phyloP scores from a whole-genome alignment of 2,888 invertebrate species.

The Hesperia comma region DNA sequence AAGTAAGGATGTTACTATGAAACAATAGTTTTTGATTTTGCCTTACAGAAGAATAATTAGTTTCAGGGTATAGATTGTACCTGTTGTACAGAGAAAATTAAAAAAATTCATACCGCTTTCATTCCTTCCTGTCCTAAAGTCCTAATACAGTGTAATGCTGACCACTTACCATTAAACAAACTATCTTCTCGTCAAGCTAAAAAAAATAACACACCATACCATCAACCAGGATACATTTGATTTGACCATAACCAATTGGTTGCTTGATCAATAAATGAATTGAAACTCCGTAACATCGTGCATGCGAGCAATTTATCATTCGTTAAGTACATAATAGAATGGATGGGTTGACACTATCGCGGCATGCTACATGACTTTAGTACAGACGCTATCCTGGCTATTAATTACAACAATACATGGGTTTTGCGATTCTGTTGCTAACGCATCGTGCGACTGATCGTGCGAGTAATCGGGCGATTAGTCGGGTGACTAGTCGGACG shows the following conservation, averaged over 20 bases:
- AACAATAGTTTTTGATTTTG: no score
- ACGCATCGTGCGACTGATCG: constrained; percentile 41
- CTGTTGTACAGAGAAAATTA: no score
- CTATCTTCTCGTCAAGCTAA: neutral
- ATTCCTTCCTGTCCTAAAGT: no score
- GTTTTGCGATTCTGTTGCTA: constrained; percentile 24
- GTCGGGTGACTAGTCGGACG: no score
- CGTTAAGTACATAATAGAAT: constrained; percentile 29
- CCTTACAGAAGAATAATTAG: no score
- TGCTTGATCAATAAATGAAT: constrained; percentile 3
- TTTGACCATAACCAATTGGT: neutral
- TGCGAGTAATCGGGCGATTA: no score
- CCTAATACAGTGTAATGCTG: no score
- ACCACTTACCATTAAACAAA: no score
- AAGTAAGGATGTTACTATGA: no score
- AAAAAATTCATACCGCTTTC: no score
- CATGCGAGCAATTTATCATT: constrained; percentile 30
- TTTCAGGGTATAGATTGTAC: no score
- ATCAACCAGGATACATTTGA: constrained; percentile 2
- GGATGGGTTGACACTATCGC: constrained; percentile 22
- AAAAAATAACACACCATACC: neutral
- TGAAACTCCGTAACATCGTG: constrained; percentile 2
- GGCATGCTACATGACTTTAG: constrained; percentile 31
- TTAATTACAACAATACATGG: constrained; percentile 32
- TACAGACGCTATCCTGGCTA: constrained; percentile 34